Conservation (phyloP, 2,888 invertebrate genomes). For the Ichneumoninae sp. region DNA sequence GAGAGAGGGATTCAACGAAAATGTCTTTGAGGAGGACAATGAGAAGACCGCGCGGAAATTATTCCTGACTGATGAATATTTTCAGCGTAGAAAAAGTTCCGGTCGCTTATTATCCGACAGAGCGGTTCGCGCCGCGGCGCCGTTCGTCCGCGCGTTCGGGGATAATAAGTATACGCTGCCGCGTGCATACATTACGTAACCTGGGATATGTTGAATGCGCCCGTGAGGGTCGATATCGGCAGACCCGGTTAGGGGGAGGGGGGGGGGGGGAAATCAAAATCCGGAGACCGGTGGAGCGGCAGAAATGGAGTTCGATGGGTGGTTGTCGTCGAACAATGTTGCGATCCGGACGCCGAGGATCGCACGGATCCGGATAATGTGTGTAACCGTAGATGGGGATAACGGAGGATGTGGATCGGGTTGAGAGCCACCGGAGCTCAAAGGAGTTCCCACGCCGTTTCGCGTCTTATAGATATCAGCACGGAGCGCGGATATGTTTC, state of each 20-base stretch:
- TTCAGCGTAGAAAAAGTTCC: background rate
- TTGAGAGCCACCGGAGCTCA: conserved; percentile 74
- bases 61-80: conserved; percentile 7
- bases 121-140: background rate
- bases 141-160: background rate
- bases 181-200: conserved; percentile 18
- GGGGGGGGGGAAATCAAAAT: too few relatives aligned
- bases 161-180: background rate
- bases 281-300: background rate
- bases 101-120: conserved; percentile 20
- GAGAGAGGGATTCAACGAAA: background rate
- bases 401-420: conserved; percentile 37
- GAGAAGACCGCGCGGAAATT: conserved; percentile 21
- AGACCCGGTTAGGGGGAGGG: too few relatives aligned
- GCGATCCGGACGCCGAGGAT: too few relatives aligned
- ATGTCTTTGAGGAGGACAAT: conserved; percentile 25
- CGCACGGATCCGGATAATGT: too few relatives aligned
- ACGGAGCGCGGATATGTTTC: conserved; percentile 46
- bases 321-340: too few relatives aligned
- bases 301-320: too few relatives aligned
- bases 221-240: conserved; percentile 69
- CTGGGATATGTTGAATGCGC: conserved; percentile 76
- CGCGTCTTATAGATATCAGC: conserved; percentile 72
- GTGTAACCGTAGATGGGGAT: background rate
- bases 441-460: conserved; percentile 80